Evolutionary conservation across 2,888 invertebrate genomes (phyloP).

Genomic region (Scaptomyza caliginosa): DNA sequence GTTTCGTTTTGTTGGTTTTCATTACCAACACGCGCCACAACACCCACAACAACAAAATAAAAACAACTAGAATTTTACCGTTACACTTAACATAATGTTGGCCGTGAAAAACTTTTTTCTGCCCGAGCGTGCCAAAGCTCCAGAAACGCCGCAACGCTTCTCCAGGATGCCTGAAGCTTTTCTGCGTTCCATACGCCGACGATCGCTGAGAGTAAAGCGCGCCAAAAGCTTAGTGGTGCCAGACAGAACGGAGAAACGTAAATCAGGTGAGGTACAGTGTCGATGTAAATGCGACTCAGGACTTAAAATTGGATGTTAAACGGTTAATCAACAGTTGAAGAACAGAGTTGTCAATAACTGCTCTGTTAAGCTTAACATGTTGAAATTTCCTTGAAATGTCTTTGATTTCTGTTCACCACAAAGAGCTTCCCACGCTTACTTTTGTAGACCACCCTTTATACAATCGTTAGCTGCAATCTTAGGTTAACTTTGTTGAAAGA

Average conservation of each 20-base stretch:
- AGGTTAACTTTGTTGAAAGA: background rate
- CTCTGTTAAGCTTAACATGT: too few relatives aligned
- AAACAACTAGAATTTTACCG: slow-evolving; percentile 17
- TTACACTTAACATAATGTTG: slow-evolving; percentile 84
- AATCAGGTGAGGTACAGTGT: slow-evolving; percentile 87
- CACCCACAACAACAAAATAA: slow-evolving; percentile 20
- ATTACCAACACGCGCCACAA: slow-evolving; percentile 67
- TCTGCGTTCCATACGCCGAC: slow-evolving; percentile 88
- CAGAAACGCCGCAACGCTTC: slow-evolving; percentile 86
- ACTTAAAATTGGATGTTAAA: background rate
- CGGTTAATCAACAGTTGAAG: background rate
- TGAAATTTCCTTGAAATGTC: too few relatives aligned
- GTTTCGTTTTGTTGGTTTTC: slow-evolving; percentile 31
- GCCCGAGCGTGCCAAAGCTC: slow-evolving; percentile 86
- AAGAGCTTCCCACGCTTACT: background rate
- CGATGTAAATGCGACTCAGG: slow-evolving; percentile 66
- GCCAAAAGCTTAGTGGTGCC: slow-evolving; percentile 89
- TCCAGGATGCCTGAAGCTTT: slow-evolving; percentile 90
- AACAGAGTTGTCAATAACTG: too few relatives aligned
- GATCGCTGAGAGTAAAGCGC: slow-evolving; percentile 90
- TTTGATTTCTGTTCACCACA: too few relatives aligned
- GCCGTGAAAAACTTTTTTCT: slow-evolving; percentile 91
- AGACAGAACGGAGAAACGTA: slow-evolving; percentile 89
- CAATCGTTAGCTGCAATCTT: background rate
- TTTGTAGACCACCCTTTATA: background rate